Evolutionary conservation across 2,113 vertebrate species (phyloP).

Genomic region (Propithecus coquereli): DNA sequence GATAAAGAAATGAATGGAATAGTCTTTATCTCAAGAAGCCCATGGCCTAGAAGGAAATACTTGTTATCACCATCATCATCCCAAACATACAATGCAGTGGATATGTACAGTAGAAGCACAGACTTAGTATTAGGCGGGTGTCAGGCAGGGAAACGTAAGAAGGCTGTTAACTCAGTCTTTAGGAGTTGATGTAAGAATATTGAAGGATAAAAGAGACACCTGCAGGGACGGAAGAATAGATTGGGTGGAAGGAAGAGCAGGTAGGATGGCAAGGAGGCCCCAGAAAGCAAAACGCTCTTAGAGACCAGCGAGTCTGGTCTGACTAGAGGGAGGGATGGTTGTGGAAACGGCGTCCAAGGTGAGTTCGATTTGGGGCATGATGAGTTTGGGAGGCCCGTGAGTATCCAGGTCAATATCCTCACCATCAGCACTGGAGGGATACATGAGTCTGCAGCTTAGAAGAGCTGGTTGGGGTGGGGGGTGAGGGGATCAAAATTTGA

Average conservation of each 20-base stretch:
- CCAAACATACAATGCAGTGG: neutral
- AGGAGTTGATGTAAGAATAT: neutral
- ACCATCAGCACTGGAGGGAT: neutral
- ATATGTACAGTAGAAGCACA: neutral
- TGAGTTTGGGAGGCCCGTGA: neutral
- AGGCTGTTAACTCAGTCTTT: neutral
- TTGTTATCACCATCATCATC: neutral
- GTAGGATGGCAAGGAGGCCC: rapidly evolving
- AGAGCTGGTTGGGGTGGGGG: neutral
- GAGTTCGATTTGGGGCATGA: neutral
- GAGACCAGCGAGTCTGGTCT: neutral
- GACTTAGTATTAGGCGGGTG: neutral
- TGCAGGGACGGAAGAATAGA: neutral
- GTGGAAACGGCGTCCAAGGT: neutral
- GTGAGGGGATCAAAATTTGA: neutral
- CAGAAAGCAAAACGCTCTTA: neutral
- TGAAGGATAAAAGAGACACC: neutral
- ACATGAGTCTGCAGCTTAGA: neutral
- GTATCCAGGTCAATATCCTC: neutral
- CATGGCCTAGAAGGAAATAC: neutral
- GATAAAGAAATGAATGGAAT: neutral
- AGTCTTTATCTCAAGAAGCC: neutral
- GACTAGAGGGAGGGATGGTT: no score
- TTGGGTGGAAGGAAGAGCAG: neutral
- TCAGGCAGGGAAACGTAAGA: neutral